Conservation (phyloP, 1,140 invertebrate species). For the Drosophila busckii region DNA sequence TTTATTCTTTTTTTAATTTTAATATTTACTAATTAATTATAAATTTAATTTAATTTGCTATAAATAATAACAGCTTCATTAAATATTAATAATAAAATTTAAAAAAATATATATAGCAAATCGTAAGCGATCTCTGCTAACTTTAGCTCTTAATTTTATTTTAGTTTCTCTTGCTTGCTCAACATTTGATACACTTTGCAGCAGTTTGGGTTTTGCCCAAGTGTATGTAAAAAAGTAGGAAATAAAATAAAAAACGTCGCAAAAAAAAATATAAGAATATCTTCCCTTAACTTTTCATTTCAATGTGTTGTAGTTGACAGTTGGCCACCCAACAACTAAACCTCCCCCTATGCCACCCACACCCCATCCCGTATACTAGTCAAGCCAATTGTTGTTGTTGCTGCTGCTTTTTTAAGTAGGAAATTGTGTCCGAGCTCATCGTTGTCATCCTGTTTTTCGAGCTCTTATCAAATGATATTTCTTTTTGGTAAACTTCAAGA, state of each 20-base stretch:
- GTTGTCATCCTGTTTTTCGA: not conserved
- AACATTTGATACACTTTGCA: too few species aligned
- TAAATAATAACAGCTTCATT: too few species aligned
- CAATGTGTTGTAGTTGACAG: conserved; percentile 69
- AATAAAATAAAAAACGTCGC: conserved; percentile 20
- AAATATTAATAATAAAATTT: too few species aligned
- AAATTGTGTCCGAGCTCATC: conserved; percentile 66
- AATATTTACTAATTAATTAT: too few species aligned
- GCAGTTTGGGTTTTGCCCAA: too few species aligned
- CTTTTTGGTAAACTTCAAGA: conserved; percentile 50
- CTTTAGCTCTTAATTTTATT: too few species aligned
- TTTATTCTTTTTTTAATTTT: too few species aligned
- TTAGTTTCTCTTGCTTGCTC: too few species aligned
- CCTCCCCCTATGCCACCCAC: conserved; percentile 15
- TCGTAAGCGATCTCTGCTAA: too few species aligned
- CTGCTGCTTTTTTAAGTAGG: conserved; percentile 60
- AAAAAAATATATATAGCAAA: too few species aligned
- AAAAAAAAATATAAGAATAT: conserved; percentile 41
- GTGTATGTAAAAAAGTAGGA: conserved; percentile 20
- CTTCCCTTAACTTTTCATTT: conserved; percentile 74
- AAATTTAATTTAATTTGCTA: too few species aligned
- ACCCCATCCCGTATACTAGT: conserved; percentile 2
- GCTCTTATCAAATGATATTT: conserved; percentile 65
- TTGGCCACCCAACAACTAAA: conserved; percentile 27
- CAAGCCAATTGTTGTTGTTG: conserved; percentile 14